Evolutionary conservation across 2,797 vertebrate genomes (phyloP), one percentile per base, ranked within the genome.

Genomic region (Manis crassicaudata): DNA sequence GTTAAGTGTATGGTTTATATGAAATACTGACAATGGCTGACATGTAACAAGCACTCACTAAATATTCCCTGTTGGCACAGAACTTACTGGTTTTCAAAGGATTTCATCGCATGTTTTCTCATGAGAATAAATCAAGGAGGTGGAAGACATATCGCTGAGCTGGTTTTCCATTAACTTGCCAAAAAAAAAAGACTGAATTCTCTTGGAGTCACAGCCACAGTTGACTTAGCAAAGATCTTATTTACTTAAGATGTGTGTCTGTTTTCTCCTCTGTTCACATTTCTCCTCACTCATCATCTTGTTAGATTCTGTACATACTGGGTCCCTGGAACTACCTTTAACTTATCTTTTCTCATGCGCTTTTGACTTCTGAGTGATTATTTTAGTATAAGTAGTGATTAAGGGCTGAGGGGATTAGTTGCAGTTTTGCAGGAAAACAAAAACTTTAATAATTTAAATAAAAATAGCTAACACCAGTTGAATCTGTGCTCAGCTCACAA

Each of bases 81-180:
- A 16, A 43, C 21, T 23, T 89, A 46, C n/a, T 76, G 70, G 54
- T 62, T 76, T 94, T 80, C 76, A 83, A 76, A 96, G 75, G 83
- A 75, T 80, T 87, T 92, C 21, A 17, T 65, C 2, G 1, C 27
- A 37, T 92, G 79, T 96, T 92, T 73, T 92, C 92, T 96, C 70
- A 54, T n/a, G 46, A 54, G 82, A 94, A 67, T 56, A 79, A 88
- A 84, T 88, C 35, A 46, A 25, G 63, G 50, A 35, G 25, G 40
- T 35, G 14, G 70, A 88, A 92, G 70, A 10, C 21, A 35, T 80
- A 21, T 46, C 72, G 32, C 62, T 87, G 81, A 65, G 63, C 50
- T 82, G 63, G 29, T 54, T 82, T 97, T 63, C 83, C 18, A 37
- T 83, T 65, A 68, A 73, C 67, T 84, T 93, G 56, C 17, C 60